Evolutionary conservation across 1,140 invertebrate species (phyloP).

Genomic region (Paraescarpia echinospica): DNA sequence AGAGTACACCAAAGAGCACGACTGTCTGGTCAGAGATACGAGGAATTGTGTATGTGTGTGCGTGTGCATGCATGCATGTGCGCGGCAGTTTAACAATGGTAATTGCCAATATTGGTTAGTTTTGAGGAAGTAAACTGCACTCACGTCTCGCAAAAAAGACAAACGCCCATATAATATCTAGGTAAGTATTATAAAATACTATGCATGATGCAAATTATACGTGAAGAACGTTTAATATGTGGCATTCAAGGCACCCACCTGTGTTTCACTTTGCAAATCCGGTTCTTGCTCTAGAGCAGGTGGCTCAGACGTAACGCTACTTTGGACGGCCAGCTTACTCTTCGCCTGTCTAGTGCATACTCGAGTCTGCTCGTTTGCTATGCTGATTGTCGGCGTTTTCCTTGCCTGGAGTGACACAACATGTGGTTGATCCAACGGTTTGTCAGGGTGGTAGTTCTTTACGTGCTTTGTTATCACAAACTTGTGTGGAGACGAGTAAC

Average conservation of each 20-base stretch:
- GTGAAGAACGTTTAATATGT: no score
- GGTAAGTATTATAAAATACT: no score
- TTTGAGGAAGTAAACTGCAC: no score
- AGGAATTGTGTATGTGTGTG: no score
- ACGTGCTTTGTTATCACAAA: neutral
- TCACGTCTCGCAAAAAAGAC: no score
- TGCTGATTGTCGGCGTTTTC: neutral
- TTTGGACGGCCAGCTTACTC: neutral
- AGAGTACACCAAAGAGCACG: no score
- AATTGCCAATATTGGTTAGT: no score
- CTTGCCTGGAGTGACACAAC: neutral
- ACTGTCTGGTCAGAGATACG: no score
- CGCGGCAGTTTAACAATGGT: no score
- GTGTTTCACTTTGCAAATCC: neutral
- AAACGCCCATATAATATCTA: no score
- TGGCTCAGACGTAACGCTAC: neutral
- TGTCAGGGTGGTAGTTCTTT: neutral
- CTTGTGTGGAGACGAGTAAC: neutral
- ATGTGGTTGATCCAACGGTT: neutral
- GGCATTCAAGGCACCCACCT: neutral
- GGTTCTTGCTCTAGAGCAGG: neutral
- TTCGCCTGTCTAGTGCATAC: neutral
- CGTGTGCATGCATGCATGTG: no score
- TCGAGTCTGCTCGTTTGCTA: neutral
- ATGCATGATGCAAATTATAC: no score